These are phyloP conservation scores for Schizopygopsis malacanthus DNA, from an alignment of 2,797 vertebrate species.

Conservation along the genomic window DNA sequence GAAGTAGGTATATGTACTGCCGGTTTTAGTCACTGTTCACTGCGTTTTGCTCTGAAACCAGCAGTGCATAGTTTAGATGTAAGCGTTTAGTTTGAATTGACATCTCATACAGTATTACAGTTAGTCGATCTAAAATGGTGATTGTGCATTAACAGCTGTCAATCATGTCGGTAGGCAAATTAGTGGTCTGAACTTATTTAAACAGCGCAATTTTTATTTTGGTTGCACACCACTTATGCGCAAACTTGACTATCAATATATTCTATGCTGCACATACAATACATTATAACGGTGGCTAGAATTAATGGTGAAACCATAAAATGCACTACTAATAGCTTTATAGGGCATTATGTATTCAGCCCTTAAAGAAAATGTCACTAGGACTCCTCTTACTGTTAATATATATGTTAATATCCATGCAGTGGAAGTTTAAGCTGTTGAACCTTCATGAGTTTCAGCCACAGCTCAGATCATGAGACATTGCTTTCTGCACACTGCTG, in stretches of 20 bases:
- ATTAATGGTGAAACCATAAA: not conserved
- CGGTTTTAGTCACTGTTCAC: too few species aligned
- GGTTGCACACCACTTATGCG: too few species aligned
- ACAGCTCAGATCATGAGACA: conserved; percentile 25
- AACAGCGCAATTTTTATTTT: not conserved
- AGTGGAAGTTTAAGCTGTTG: not conserved
- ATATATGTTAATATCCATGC: conserved; percentile 12
- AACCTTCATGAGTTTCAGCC: not conserved
- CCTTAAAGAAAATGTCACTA: not conserved
- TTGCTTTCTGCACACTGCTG: not conserved
- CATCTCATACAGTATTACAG: too few species aligned
- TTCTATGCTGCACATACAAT: not conserved
- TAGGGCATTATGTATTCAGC: not conserved
- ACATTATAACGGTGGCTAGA: not conserved
- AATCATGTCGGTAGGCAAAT: not conserved
- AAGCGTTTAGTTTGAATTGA: too few species aligned
- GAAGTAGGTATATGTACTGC: too few species aligned
- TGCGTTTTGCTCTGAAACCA: too few species aligned
- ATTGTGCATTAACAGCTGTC: not conserved
- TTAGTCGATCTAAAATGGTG: too few species aligned
- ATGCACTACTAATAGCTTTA: conserved; percentile 11
- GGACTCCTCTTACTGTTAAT: conserved; percentile 1
- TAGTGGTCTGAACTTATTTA: not conserved
- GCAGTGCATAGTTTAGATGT: too few species aligned
- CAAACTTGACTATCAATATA: not conserved